Base-by-base conservation (phyloP, 2,888 invertebrate species). In the Plebejus argus region DNA sequence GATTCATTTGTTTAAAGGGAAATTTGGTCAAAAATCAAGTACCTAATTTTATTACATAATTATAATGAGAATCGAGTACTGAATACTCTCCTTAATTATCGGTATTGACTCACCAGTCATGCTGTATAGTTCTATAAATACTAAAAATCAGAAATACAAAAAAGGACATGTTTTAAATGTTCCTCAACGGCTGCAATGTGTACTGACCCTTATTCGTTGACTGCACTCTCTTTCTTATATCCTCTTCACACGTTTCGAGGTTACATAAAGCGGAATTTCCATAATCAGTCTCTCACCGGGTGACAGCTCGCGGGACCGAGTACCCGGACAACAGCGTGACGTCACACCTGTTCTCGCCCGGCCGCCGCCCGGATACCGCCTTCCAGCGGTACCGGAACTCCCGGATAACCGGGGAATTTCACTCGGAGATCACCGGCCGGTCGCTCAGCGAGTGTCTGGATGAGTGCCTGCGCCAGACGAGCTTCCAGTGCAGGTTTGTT, bases 391-490 rank as follows among this genome's bases (percentile, higher is more conserved):
- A 97, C 92, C 95, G 98, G 82, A 98, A 98, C 91, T 97, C 97
- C 84, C 95, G 98, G 79, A 95, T 98, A 70, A 97, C 97, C 78
- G 97, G 98, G 5, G 98, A 98, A 90, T 97, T 97, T 89, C 98
- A 98, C 88, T 97, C 98, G 7, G 98, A 98, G 91, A 97, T 98
- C 85, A 97, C 97, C 5, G 97, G 98, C 74, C 95, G 98, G 80
- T 97, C 98, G 18, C 93, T 98, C 79, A 98, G 98, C 90, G 98
- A 98, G 90, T 98, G 98, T 86, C 90, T 98, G 84, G 98, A 98
- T 88, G 98, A 98, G 87, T 98, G 98, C 87, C 94, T 98, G 81
- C 94, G 98, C 81, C 98, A 98, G 91, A 97, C 98, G 18, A 98
- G 98, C 88, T 98, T 98, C 89, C 97, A 97, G 85, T 98, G 98